phyloP scores from a whole-genome alignment of 2,888 invertebrate species.

The Coronaproctus castanopsis region DNA sequence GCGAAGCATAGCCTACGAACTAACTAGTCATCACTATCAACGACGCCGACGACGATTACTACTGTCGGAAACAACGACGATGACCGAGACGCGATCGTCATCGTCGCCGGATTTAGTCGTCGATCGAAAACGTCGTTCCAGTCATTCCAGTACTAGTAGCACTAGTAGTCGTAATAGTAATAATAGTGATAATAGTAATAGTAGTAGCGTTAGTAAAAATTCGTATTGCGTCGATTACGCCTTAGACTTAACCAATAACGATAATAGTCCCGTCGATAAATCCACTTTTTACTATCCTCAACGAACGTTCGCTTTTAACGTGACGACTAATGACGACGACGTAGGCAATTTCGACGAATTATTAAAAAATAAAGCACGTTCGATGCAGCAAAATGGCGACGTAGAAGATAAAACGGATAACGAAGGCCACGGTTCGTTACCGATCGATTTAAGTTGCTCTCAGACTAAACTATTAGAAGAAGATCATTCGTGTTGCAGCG shows the following conservation, averaged over 20 bases:
- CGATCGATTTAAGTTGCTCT: conserved; percentile 33
- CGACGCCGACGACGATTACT: conserved; percentile 16
- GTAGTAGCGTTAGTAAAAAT: conserved; percentile 1
- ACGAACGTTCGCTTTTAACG: conserved; percentile 14
- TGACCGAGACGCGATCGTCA: conserved; percentile 6
- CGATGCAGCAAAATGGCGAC: conserved; percentile 24
- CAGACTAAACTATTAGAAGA: conserved; percentile 18
- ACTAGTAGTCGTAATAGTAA: neutral
- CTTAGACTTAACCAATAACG: conserved; percentile 25
- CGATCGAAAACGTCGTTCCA: no score
- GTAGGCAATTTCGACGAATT: neutral
- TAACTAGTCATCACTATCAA: conserved; percentile 9
- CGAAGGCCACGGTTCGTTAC: conserved; percentile 28
- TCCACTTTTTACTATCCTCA: neutral
- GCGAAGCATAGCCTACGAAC: conserved; percentile 36
- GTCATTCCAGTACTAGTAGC: neutral
- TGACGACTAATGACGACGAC: conserved; percentile 1
- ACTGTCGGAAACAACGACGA: conserved; percentile 19
- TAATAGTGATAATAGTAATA: neutral
- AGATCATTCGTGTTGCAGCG: conserved; percentile 22
- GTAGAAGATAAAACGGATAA: conserved; percentile 24
- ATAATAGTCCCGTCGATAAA: conserved; percentile 13
- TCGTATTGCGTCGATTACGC: conserved; percentile 17
- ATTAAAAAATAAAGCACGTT: neutral
- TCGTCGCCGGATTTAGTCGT: no score